Evolutionary conservation across 2,797 vertebrate genomes (phyloP), one percentile per base, ranked within the genome.

Genomic region (Gymnodraco acuticeps): DNA sequence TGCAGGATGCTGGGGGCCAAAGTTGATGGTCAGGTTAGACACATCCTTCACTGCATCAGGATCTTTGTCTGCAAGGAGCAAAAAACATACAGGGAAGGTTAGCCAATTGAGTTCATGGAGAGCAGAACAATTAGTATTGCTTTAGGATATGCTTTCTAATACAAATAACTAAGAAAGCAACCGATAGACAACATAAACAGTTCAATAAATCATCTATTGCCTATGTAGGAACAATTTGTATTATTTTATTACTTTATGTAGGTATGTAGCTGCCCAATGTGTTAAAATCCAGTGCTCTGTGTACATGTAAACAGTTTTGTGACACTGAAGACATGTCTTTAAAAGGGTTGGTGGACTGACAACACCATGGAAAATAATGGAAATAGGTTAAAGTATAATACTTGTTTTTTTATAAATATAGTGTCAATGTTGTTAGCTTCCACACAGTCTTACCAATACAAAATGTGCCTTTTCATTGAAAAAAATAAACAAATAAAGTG

Each of bases 1-100:
- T 0, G 98, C 98, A 0, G 98, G 98, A 81, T 99, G 98, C 94
- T 99, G 98, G 0, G 98, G 97, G 0, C 98, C 98, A 0, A 99
- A 99, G 89, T 99, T 99, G 16, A 99, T 91, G 50, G 97, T 98
- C 71, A 97, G 84, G 76, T 96, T 99, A 75, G 97, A 93, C 14
- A 98, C 95, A 0, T 93, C 84, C 77, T 93, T 96, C 66, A 96
- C 93, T 16, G 88, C 89, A 0, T 89, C 75, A 1, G 96, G 94
- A 64, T 98, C 97, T 77, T 94, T 95, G 91, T 98, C 98, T 99
- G 90, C 3, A 8, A 50, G 59, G 33, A 38, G 7, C 33, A 38
- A 38, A 72, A 46, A 4, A 15, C 52, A 2, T 38, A 8, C 0
- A 10, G 5, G 7, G 7, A 20, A 19, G 2, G 54, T 38, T 15